Conservation (phyloP, 2,888 invertebrate genomes). For the Drosophila eohydei region DNA sequence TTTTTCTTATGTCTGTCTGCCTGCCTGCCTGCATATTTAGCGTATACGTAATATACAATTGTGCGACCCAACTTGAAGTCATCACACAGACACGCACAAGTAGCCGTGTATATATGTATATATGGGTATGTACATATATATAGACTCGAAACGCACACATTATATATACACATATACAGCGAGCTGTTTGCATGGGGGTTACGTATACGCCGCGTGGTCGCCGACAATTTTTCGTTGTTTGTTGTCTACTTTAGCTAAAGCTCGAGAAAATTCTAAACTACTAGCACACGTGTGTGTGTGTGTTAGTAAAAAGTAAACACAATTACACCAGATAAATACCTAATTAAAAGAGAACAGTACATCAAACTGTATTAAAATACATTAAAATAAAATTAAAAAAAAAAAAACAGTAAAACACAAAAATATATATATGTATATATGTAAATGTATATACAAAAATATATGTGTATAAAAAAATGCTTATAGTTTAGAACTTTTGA, state of each 20-base stretch:
- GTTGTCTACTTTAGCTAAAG: conserved; percentile 23
- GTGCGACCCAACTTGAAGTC: conserved; percentile 49
- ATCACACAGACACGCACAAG: conserved; percentile 3
- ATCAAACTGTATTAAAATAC: background rate
- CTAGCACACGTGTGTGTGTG: background rate
- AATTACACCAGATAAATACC: conserved; percentile 2
- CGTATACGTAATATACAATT: conserved; percentile 64
- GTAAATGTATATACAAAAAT: background rate
- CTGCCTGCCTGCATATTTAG: conserved; percentile 19
- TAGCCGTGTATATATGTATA: background rate
- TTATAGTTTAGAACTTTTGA: too few species aligned
- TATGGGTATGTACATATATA: background rate
- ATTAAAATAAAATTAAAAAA: background rate
- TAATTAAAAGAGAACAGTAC: background rate
- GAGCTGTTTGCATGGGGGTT: conserved; percentile 49
- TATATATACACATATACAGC: background rate
- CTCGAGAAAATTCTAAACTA: conserved; percentile 58
- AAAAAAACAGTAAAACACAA: background rate
- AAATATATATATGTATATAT: background rate
- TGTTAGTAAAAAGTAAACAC: conserved; percentile 9
- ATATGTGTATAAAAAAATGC: background rate
- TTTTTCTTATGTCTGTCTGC: conserved; percentile 14
- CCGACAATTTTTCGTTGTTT: conserved; percentile 45
- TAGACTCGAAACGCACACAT: background rate
- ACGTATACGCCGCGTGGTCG: conserved; percentile 80